Conservation (phyloP, 2,888 invertebrate species). For the Pterobdella sp. region DNA sequence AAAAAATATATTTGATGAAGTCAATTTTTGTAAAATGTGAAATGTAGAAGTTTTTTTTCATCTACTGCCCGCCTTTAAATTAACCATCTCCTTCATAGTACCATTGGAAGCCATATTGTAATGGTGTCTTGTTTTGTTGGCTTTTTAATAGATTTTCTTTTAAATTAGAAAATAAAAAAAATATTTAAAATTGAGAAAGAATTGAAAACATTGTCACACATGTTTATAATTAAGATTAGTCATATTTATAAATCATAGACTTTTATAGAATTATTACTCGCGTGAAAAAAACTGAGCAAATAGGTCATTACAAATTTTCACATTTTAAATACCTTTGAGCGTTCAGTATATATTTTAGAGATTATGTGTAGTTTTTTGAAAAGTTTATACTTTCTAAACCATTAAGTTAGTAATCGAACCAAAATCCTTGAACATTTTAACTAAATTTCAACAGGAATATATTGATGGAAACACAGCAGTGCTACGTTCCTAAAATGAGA, state of each 20-base stretch:
- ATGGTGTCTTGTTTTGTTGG: slow-evolving; percentile 9
- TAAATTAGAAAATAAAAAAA: background rate
- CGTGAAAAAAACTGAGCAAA: background rate
- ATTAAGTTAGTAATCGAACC: too few relatives aligned
- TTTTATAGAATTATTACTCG: background rate
- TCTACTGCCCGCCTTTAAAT: slow-evolving; percentile 5
- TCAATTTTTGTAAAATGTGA: too few relatives aligned
- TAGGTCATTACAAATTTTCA: background rate
- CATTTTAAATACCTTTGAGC: background rate
- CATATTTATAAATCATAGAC: background rate
- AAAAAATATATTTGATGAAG: too few relatives aligned
- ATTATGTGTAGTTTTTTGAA: background rate
- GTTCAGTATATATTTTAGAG: background rate
- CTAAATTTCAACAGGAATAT: background rate
- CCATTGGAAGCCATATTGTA: slow-evolving; percentile 9
- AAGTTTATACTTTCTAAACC: background rate
- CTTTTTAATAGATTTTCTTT: background rate
- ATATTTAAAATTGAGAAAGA: background rate
- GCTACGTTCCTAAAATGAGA: slow-evolving; percentile 7
- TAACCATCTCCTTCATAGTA: slow-evolving; percentile 8
- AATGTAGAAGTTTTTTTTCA: too few relatives aligned
- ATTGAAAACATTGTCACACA: background rate
- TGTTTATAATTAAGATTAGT: background rate
- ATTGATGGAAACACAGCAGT: slow-evolving; percentile 8
- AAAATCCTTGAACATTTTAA: background rate